A percentile compares a stretch with the other conserved stretches of the same genome.
Conservation (phyloP, 2,797 vertebrate genomes). For the Babyrousa celebensis region DNA sequence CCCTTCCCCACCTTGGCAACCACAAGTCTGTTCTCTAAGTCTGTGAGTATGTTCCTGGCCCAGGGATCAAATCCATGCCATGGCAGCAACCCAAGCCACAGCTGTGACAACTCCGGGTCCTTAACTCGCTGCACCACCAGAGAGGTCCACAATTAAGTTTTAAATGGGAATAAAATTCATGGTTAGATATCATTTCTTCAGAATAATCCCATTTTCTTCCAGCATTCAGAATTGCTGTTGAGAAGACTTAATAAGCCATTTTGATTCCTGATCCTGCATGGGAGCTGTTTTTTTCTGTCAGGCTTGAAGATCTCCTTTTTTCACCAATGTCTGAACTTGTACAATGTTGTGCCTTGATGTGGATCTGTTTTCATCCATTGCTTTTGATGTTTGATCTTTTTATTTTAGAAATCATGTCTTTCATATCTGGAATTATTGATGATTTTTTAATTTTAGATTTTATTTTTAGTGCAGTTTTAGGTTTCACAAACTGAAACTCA, state of each 20-base stretch:
- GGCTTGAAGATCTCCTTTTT: not conserved
- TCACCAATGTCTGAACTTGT: not conserved
- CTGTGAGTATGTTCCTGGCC: too few relatives aligned
- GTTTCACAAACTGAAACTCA: not conserved
- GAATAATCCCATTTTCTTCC: conserved; percentile 2
- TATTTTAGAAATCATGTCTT: not conserved
- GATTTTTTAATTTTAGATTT: not conserved
- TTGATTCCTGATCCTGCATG: not conserved
- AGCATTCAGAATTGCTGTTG: not conserved
- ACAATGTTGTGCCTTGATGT: not conserved
- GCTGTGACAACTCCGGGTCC: too few relatives aligned
- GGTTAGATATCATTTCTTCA: not conserved
- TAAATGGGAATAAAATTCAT: conserved; percentile 11
- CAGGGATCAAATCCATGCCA: too few relatives aligned
- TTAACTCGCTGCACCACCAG: too few relatives aligned
- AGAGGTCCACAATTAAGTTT: not conserved
- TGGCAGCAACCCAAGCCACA: too few relatives aligned
- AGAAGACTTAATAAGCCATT: not conserved
- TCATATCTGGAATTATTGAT: not conserved
- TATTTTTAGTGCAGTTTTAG: not conserved
- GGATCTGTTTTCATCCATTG: not conserved
- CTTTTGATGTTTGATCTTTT: not conserved
- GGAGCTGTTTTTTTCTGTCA: not conserved
- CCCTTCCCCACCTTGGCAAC: too few relatives aligned
- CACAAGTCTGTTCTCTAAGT: too few relatives aligned